Evolutionary conservation across 2,113 vertebrate species (phyloP), one percentile per base, ranked within the genome.

Genomic region (Odocoileus hemionus): DNA sequence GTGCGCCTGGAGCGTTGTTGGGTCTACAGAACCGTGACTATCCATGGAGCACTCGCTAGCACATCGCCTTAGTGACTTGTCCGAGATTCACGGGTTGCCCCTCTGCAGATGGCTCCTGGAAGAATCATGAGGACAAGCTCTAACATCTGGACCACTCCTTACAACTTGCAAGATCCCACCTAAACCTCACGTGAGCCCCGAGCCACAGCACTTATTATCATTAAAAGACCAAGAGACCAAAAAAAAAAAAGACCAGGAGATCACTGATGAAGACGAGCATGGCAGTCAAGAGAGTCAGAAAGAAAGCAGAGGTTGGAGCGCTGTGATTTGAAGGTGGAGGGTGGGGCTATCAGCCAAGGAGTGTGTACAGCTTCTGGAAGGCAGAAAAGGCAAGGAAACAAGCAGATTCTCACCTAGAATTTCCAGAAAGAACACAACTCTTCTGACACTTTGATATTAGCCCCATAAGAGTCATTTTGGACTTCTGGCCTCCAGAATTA

Each of bases 1-100:
- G 28, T 5, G 2, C 14, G 3, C 17, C 54, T 16, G 43, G 43
- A 26, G 8, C 2, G 5, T 1, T 3, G 1, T 67, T 7, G 30
- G 52, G 15, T 74, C 60, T 3, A 0, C 12, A 4, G n/a, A 50
- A n/a, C 64, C 7, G 4, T 1, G 14, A 26, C 54, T 9, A 6
- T 86, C 23, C 7, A 8, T 1, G 36, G 45, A 33, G 55, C 23
- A 19, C 61, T 57, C 1, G 1, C 36, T 25, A 50, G 70, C 10
- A 25, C 8, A 1, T 61, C 17, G 33, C 54, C 13, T 60, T 60
- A 19, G 30, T 55, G 74, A 52, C 39, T 86, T 74, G 19, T 17
- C 30, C 33, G 14, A 7, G 43, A 16, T 11, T 1, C 12, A 12
- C 54, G 1, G 2, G 58, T 76, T 3, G 25, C 25, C 52, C 7